phyloP scores from a whole-genome alignment of 2,113 vertebrate genomes.

The Bombycilla garrulus region DNA sequence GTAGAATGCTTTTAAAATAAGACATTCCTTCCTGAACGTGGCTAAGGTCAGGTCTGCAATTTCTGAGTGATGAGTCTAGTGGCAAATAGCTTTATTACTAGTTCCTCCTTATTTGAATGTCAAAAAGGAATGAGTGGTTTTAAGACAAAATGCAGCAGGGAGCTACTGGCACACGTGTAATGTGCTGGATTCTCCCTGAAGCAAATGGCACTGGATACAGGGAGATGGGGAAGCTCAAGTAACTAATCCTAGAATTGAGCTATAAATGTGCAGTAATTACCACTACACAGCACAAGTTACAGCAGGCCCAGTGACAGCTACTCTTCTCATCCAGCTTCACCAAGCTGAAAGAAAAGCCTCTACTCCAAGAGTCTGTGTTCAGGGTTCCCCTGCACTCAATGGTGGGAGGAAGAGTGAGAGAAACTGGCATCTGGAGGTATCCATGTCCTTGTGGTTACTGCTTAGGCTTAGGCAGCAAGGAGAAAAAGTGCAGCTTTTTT shows the following conservation, averaged over 20 bases:
- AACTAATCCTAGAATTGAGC: background rate
- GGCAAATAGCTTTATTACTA: background rate
- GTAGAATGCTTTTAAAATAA: background rate
- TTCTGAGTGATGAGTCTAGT: background rate
- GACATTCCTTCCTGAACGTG: background rate
- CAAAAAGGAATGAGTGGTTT: background rate
- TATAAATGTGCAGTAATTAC: background rate
- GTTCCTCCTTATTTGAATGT: background rate
- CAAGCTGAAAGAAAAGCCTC: background rate
- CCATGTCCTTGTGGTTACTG: background rate
- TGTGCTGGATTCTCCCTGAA: background rate
- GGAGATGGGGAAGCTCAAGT: background rate
- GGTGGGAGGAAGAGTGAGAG: background rate
- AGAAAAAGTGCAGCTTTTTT: background rate
- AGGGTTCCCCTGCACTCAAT: background rate
- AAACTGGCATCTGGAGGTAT: background rate
- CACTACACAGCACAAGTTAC: background rate
- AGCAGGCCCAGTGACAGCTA: background rate
- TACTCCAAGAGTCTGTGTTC: background rate
- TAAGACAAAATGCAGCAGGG: background rate
- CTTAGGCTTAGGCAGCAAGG: background rate
- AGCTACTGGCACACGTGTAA: background rate
- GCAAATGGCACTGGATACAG: background rate
- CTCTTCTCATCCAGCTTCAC: background rate
- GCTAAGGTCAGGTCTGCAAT: background rate